phyloP scores from a whole-genome alignment of 2,888 invertebrate species.

The Mesorhabditis sp. region DNA sequence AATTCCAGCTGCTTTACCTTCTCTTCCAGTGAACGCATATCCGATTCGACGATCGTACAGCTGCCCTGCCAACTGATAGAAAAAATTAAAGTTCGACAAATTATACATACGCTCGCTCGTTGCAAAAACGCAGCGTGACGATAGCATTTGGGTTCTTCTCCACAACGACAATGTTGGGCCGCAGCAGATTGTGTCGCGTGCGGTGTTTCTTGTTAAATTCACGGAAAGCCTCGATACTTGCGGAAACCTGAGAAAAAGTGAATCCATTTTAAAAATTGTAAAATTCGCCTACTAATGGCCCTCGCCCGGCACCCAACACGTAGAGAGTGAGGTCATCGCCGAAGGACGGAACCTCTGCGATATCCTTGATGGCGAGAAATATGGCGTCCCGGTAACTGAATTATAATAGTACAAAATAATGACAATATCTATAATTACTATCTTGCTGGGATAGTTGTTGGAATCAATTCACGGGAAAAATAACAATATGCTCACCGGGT shows the following conservation, averaged over 20 bases:
- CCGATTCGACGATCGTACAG: constrained; percentile 61
- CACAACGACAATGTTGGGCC: constrained; percentile 74
- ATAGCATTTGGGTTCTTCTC: constrained; percentile 98
- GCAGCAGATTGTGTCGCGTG: constrained; percentile 17
- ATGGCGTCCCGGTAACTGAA: constrained; percentile 35
- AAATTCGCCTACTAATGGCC: constrained; percentile 78
- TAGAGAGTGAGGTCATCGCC: constrained; percentile 67
- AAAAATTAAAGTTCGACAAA: constrained; percentile 1
- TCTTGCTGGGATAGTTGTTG: constrained; percentile 41
- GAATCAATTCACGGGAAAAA: constrained; percentile 86
- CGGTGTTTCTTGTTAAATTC: constrained; percentile 24
- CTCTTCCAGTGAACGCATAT: constrained; percentile 60
- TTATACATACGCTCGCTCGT: constrained; percentile 24
- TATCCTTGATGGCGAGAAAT: constrained; percentile 25
- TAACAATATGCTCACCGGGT: constrained; percentile 62
- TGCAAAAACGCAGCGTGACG: constrained; percentile 52
- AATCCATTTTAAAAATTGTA: constrained; percentile 56
- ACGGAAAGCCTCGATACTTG: constrained; percentile 25
- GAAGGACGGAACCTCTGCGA: constrained; percentile 14
- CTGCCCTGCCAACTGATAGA: constrained; percentile 37
- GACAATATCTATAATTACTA: constrained; percentile 29
- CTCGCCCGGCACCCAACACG: constrained; percentile 90
- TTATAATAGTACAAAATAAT: too few species aligned
- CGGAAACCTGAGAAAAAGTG: constrained; percentile 65
- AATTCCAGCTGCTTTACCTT: constrained; percentile 65